Evolutionary conservation across 2,113 vertebrate species (phyloP).

Genomic region (Psettodes erumei): DNA sequence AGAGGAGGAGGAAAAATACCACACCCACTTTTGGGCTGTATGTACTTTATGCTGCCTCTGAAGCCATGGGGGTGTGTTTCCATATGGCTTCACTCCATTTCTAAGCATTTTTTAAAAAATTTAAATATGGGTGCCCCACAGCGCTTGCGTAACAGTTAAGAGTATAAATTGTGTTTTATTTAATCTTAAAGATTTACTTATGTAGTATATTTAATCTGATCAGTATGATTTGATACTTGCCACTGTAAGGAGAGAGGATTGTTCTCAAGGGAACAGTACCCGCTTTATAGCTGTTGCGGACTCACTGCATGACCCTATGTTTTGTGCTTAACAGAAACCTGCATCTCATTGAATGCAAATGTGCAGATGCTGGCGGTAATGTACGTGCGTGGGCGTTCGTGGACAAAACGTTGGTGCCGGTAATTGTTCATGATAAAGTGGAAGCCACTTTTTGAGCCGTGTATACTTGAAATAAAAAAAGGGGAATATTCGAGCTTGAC

Average conservation of each 20-base stretch:
- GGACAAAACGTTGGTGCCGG: slow-evolving; percentile 6
- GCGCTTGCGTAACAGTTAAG: neutral
- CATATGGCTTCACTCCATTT: neutral
- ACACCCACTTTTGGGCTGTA: neutral
- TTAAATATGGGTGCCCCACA: slow-evolving; percentile 13
- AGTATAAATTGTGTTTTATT: slow-evolving; percentile 45
- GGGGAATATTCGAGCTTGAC: slow-evolving; percentile 2
- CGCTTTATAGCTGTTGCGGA: slow-evolving; percentile 18
- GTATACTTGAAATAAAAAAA: slow-evolving; percentile 22
- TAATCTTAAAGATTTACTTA: slow-evolving; percentile 45
- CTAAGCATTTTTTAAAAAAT: slow-evolving; percentile 41
- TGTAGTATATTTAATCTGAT: slow-evolving; percentile 33
- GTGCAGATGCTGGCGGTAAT: slow-evolving; percentile 21
- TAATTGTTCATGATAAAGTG: slow-evolving; percentile 41
- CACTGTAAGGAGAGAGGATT: slow-evolving; percentile 22
- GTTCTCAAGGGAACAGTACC: slow-evolving; percentile 34
- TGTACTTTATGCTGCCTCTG: slow-evolving; percentile 7
- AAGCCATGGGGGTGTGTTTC: neutral
- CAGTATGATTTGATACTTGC: slow-evolving; percentile 51
- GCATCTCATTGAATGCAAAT: slow-evolving; percentile 24
- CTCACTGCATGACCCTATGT: slow-evolving; percentile 36
- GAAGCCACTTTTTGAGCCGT: slow-evolving; percentile 3
- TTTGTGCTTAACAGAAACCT: slow-evolving; percentile 43
- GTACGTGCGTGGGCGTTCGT: slow-evolving; percentile 5
- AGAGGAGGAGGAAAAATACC: neutral